A percentile compares a stretch with the other conserved stretches of the same genome.
Conservation (phyloP, 2,888 invertebrate genomes). For the Cantharis rustica region DNA sequence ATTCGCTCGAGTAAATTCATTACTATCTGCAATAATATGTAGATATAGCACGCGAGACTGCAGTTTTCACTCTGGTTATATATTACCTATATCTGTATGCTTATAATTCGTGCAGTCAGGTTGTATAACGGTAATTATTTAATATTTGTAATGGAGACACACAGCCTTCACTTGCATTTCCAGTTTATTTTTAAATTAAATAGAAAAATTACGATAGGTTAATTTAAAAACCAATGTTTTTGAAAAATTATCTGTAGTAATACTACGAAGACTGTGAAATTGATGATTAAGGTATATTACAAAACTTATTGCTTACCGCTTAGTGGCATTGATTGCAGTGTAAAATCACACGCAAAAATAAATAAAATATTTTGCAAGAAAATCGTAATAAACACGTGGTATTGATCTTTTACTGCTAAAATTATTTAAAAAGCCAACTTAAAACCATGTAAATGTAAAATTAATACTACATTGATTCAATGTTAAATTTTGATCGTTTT, state of each 20-base stretch:
- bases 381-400: too few species aligned
- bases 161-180: slow-evolving; percentile 9
- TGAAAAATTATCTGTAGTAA: too few species aligned
- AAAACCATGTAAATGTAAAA: too few species aligned
- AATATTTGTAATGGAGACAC: slow-evolving; percentile 5
- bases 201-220: neutral
- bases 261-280: too few species aligned
- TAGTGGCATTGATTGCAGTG: too few species aligned
- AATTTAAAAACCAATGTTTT: neutral
- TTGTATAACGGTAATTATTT: slow-evolving; percentile 18
- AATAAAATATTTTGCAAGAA: too few species aligned
- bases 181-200: neutral
- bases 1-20: slow-evolving; percentile 26
- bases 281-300: too few species aligned
- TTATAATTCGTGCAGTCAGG: slow-evolving; percentile 14
- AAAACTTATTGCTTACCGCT: too few species aligned
- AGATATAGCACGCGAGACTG: slow-evolving; percentile 2
- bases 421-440: too few species aligned
- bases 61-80: neutral
- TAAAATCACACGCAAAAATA: too few species aligned
- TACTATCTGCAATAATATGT: slow-evolving; percentile 1
- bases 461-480: too few species aligned
- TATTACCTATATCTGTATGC: neutral
- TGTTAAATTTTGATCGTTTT: neutral
- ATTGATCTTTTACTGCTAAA: too few species aligned